These are phyloP conservation scores for Alviniconcha marisindica DNA, from an alignment of 1,140 invertebrate genomes.

Conservation along the genomic window DNA sequence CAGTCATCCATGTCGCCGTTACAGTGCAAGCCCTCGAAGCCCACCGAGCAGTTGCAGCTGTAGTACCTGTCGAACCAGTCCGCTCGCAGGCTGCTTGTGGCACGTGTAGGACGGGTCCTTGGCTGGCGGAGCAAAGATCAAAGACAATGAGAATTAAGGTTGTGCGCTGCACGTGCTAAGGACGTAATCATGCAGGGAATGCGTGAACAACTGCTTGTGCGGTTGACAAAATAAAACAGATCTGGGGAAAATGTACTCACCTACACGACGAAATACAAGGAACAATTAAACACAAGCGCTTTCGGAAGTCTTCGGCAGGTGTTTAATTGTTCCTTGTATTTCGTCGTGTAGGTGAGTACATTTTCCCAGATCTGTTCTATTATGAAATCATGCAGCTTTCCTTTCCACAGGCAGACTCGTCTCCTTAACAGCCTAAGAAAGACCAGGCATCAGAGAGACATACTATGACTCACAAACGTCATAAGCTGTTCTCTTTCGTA, in stretches of 20 bases:
- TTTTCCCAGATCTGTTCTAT: too few species aligned
- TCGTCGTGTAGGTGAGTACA: too few species aligned
- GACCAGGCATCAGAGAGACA: too few species aligned
- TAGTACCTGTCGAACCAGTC: conserved; percentile 77
- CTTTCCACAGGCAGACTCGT: too few species aligned
- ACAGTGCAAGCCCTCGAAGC: conserved; percentile 90
- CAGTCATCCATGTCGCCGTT: conserved; percentile 83
- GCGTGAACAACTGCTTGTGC: not conserved
- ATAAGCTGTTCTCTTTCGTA: too few species aligned
- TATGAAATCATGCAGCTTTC: too few species aligned
- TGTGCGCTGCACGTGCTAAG: not conserved
- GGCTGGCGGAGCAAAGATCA: not conserved
- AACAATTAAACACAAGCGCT: too few species aligned
- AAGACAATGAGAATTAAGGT: not conserved
- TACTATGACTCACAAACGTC: too few species aligned
- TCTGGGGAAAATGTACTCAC: not conserved
- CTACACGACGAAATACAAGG: too few species aligned
- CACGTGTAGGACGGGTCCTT: conserved; percentile 42
- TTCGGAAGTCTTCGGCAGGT: too few species aligned
- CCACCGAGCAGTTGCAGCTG: conserved; percentile 89
- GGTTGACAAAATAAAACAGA: not conserved
- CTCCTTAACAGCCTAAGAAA: too few species aligned
- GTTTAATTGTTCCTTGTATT: too few species aligned
- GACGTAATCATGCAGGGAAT: not conserved
- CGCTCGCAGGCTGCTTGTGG: conserved; percentile 30